Evolutionary conservation across 1,140 invertebrate genomes (phyloP).

Genomic region (Cepaea nemoralis): DNA sequence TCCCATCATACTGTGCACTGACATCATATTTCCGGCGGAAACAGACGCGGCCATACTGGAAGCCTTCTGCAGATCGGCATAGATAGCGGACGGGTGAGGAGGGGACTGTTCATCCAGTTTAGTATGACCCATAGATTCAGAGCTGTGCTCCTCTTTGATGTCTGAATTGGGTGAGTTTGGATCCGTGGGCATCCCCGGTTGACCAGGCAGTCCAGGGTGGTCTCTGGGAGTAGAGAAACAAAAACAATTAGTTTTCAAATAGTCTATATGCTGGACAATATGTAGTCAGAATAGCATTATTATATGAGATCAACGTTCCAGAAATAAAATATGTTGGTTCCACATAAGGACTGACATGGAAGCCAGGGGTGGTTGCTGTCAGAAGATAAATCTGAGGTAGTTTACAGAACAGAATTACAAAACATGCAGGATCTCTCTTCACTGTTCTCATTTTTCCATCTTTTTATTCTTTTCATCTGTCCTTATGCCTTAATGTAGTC

Average conservation of each 20-base stretch:
- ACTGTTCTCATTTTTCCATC: no score
- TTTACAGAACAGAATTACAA: no score
- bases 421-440: no score
- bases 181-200: constrained; percentile 23
- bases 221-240: constrained; percentile 28
- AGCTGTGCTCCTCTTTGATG: constrained; percentile 41
- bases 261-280: no score
- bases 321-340: no score
- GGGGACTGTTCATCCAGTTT: constrained; percentile 36
- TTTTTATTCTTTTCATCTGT: no score
- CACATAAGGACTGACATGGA: no score
- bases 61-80: constrained; percentile 39
- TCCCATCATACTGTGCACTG: constrained; percentile 39
- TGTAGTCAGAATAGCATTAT: no score
- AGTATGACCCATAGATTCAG: constrained; percentile 33
- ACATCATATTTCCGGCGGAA: constrained; percentile 41
- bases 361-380: no score
- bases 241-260: neutral
- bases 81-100: constrained; percentile 40
- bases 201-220: constrained; percentile 33
- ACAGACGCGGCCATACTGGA: constrained; percentile 39
- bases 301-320: no score
- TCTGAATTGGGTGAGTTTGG: constrained; percentile 38
- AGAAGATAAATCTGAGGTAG: no score
- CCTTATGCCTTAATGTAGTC: no score